Evolutionary conservation across 2,113 vertebrate species (phyloP).

Genomic region (Trichomycterus rosablanca): DNA sequence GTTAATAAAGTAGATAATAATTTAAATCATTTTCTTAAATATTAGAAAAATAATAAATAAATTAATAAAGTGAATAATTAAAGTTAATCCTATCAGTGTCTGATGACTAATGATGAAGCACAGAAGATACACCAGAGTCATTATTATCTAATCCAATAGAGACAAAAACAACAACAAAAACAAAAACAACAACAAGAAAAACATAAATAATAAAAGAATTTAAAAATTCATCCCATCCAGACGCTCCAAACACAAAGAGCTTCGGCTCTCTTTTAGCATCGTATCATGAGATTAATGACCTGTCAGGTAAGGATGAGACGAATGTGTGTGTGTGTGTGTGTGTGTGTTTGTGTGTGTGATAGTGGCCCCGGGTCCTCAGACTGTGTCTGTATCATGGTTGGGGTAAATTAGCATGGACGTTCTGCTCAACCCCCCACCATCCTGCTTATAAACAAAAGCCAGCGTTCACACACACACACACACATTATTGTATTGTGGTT

Average conservation of each 20-base stretch:
- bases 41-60: too few species aligned
- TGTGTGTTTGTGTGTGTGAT: constrained; percentile 34
- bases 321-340: constrained; percentile 42
- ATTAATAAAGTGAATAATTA: too few species aligned
- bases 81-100: too few species aligned
- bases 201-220: constrained; percentile 19
- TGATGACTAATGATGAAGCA: too few species aligned
- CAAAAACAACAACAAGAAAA: constrained; percentile 11
- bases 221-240: constrained; percentile 42
- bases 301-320: constrained; percentile 40
- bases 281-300: constrained; percentile 42
- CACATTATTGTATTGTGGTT: constrained; percentile 3
- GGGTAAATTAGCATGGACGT: constrained; percentile 68
- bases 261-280: constrained; percentile 18
- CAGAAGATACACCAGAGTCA: too few species aligned
- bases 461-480: constrained; percentile 33
- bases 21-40: too few species aligned
- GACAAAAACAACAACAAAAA: constrained; percentile 21
- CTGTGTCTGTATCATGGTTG: constrained; percentile 54
- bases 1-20: too few species aligned
- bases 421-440: constrained; percentile 57
- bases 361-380: constrained; percentile 54
- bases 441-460: constrained; percentile 51
- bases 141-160: too few species aligned
- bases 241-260: constrained; percentile 29